Evolutionary conservation across 2,797 vertebrate genomes (phyloP), one percentile per base, ranked within the genome.

Genomic region (Lithobates pipiens): DNA sequence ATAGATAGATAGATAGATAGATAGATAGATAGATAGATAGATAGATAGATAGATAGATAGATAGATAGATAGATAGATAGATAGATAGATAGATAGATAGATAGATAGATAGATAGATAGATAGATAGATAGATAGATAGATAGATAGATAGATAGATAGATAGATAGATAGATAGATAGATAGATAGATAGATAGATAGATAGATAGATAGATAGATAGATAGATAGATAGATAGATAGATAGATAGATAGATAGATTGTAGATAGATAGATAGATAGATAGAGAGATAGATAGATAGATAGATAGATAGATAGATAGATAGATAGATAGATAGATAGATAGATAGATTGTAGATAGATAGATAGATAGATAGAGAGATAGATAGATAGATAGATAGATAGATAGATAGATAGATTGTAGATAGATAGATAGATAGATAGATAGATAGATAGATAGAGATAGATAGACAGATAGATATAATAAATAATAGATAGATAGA

Each of bases 281-380:
- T 63, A 16, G 57, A 42, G 8, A 63, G 34, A 63, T 13, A 65
- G 76, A 77, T 39, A 77, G 13, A 65, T 42, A 65, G 76, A 77
- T 42, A 77, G 76, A 65, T n/a, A 77, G 72, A 72, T 39, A 15
- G 25, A 34, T 3, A 68, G 10, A 72, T 63, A 44, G n/a, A 73
- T 32, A 81, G 76, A 73, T 16, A 42, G 61, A 42, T 29, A 42
- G 54, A 73, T 63, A 39, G 5, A 72, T 72, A 72, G 70, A 72
- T 72, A 72, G 57, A 10, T 25, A 73, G 71, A 25, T 78, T n/a
- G n/a, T n/a, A 78, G 32, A 67, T 78, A 78, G n/a, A n/a, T 80
- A 5, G 3, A 34, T 11, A 36, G 15, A 5, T 7, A 16, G 39
- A 71, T 74, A 46, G 23, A 44, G 2, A 23, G 71, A 46, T 42